Conservation (phyloP, 2,888 invertebrate genomes). For the Drosophila macrothrix region DNA sequence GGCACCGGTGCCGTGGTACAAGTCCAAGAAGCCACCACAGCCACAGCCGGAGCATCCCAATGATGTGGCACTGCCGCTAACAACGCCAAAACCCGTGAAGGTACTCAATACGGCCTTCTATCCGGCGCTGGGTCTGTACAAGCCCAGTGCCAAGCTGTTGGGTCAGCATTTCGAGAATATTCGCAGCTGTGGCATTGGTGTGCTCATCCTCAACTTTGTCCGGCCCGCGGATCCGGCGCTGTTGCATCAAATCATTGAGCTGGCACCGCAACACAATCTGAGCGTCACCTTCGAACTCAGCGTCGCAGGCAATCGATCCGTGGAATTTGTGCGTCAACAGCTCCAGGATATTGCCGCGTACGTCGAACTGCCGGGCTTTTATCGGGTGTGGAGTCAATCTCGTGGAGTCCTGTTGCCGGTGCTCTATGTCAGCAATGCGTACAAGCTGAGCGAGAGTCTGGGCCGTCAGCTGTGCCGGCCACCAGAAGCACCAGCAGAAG, state of each 20-base stretch:
- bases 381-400: constrained; percentile 82
- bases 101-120: constrained; percentile 84
- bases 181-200: constrained; percentile 87
- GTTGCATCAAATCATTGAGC: constrained; percentile 84
- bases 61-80: constrained; percentile 54
- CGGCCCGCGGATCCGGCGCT: constrained; percentile 78
- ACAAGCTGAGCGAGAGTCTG: constrained; percentile 85
- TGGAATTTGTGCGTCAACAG: constrained; percentile 85
- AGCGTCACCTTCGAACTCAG: constrained; percentile 88
- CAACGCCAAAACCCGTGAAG: constrained; percentile 69
- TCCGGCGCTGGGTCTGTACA: constrained; percentile 83
- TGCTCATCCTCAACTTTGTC: constrained; percentile 87
- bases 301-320: constrained; percentile 86
- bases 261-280: constrained; percentile 85
- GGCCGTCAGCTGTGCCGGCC: constrained; percentile 74
- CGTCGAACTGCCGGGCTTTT: constrained; percentile 77
- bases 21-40: constrained; percentile 77
- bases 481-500: constrained; percentile 14
- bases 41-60: constrained; percentile 61
- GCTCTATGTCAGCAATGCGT: constrained; percentile 89
- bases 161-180: constrained; percentile 88
- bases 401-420: constrained; percentile 86
- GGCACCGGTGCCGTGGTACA: constrained; percentile 84
- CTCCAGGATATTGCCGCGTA: constrained; percentile 75
- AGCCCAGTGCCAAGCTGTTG: constrained; percentile 84